Evolutionary conservation across 2,113 vertebrate genomes (phyloP).

Genomic region (Hippocampus comes): DNA sequence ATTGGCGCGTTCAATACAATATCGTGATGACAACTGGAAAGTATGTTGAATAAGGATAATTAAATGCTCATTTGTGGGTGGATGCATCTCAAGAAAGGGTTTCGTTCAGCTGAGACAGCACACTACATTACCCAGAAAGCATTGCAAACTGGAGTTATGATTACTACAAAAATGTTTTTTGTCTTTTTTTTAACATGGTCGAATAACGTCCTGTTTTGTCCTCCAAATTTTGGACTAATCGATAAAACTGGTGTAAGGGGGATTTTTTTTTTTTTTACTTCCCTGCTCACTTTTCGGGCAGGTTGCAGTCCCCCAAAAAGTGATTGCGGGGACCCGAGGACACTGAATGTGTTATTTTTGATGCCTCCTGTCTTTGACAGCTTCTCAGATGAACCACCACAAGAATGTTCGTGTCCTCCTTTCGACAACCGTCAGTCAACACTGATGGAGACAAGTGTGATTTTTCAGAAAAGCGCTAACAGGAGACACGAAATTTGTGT

Average conservation of each 20-base stretch:
- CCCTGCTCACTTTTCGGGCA: too few species aligned
- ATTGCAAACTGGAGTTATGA: constrained; percentile 2
- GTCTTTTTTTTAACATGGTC: too few species aligned
- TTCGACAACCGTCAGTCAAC: constrained; percentile 11
- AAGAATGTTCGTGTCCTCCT: constrained; percentile 21
- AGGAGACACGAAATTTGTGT: constrained; percentile 14
- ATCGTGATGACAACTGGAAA: constrained; percentile 46
- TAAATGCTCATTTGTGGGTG: constrained; percentile 31
- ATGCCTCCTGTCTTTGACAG: not conserved
- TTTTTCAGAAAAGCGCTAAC: not conserved
- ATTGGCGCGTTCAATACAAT: not conserved
- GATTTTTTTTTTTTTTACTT: too few species aligned
- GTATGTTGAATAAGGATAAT: constrained; percentile 48
- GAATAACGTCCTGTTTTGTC: too few species aligned
- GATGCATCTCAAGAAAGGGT: constrained; percentile 25
- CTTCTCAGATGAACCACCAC: not conserved
- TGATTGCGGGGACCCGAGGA: not conserved
- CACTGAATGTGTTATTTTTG: not conserved
- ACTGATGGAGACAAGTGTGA: constrained; percentile 34
- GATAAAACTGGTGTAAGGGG: too few species aligned
- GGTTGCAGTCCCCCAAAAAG: too few species aligned
- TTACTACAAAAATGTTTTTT: not conserved
- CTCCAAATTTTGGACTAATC: too few species aligned
- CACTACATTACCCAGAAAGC: constrained; percentile 21
- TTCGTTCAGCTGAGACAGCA: not conserved